A percentile compares a stretch with the other conserved stretches of the same genome.
phyloP scores from a whole-genome alignment of 2,797 vertebrate genomes.

The Merluccius polli region DNA sequence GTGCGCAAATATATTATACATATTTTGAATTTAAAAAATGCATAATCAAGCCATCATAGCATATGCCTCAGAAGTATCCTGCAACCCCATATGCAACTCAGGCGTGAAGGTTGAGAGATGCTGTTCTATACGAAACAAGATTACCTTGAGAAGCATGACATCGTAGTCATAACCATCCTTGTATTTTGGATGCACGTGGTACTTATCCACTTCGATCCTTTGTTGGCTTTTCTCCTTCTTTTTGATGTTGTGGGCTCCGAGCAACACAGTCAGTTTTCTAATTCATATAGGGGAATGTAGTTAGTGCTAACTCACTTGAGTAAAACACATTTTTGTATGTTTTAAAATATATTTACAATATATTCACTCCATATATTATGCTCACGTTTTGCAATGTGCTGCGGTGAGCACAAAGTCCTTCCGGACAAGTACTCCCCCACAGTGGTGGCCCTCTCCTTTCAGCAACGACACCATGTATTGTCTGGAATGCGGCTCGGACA shows the following conservation, averaged over 20 bases:
- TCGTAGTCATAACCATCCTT: slow-evolving; percentile 18
- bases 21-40: too few relatives aligned
- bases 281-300: not conserved
- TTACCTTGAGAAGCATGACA: slow-evolving; percentile 72
- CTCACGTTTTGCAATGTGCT: slow-evolving; percentile 62
- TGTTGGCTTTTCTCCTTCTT: slow-evolving; percentile 60
- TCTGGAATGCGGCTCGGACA: slow-evolving; percentile 62
- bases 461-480: slow-evolving; percentile 69
- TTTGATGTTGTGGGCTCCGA: slow-evolving; percentile 62
- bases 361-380: slow-evolving; percentile 1
- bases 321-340: not conserved
- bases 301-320: not conserved
- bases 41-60: not conserved
- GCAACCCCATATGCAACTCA: not conserved
- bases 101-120: not conserved
- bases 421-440: slow-evolving; percentile 67
- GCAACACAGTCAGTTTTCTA: slow-evolving; percentile 39
- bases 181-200: slow-evolving; percentile 27
- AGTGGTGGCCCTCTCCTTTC: rapidly evolving
- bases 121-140: not conserved
- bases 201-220: slow-evolving; percentile 35
- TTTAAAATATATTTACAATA: not conserved
- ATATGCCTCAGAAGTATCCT: not conserved
- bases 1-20: too few relatives aligned
- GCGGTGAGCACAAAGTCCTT: slow-evolving; percentile 66